Base-by-base conservation (phyloP, 37 sponge, comb jelly and placozoan genomes). In the Mnemiopsis leidyi region DNA sequence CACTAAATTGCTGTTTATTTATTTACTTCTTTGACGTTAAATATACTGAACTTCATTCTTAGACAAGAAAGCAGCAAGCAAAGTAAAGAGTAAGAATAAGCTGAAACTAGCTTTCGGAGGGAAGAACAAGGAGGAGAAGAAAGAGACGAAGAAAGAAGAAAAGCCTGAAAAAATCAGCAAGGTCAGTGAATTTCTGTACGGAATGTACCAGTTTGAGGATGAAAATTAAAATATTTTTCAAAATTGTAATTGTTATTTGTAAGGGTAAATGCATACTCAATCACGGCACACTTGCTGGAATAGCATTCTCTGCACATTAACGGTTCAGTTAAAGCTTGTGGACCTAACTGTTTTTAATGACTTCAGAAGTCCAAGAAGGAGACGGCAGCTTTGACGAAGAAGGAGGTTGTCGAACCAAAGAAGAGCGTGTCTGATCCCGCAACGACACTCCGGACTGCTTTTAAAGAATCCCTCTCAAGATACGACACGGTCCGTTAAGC, bases 401-500 rank as follows among this genome's bases (percentile, higher is more conserved):
- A 48, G 13, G 61, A 48, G 13, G 61, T 48, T 18, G 61, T 13
- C 5, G 61, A 13, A 18, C 61, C 61, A 13, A 48, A 48, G 13
- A 48, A 48, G 13, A 13, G 13, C 13, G 13, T 13, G 5, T 13
- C 61, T 48, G 79, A 77, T 34, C 26, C 20, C 9, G 1, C 33
- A 26, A 34, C 32, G 35, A 20, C 79, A 0, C 36, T 77, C 0
- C 26, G 33, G 9, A 77, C 79, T 1, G 79, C 79, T 31, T 77
- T 77, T 18, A 77, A 32, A 32, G 32, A 32, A 21, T 77, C 79
- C 35, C 26, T 77, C 36, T 31, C 79, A 0, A 31, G 36, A 77
- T 77, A 77, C 79, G 79, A 77, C 18, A 36, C 16, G 79, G 79
- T 77, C 61, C 5, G 61, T 48, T 48, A n/a, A n/a, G n/a, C n/a